Percentiles rank a stretch among this genome's conserved stretches.
Evolutionary conservation across 2,113 vertebrate species (phyloP).

Genomic region (Misgurnus anguillicaudatus): DNA sequence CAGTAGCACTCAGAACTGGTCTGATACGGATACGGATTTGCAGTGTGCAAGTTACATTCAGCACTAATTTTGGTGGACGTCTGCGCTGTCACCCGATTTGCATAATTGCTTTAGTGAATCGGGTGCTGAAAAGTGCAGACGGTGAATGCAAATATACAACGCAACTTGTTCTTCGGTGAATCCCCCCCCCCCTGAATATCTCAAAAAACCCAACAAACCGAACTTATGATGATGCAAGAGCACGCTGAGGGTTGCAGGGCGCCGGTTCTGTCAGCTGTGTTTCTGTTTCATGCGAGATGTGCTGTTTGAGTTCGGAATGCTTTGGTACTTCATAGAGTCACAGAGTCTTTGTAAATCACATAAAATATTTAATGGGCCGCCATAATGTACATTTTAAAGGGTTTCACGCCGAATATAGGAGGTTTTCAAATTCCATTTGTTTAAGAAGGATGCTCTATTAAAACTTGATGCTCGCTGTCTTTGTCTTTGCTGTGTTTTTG

Average conservation of each 20-base stretch:
- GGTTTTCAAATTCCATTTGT: slow-evolving; percentile 15
- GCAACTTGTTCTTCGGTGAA: neutral
- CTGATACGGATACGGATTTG: too few species aligned
- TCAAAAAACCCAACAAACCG: slow-evolving; percentile 34
- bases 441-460: slow-evolving; percentile 18
- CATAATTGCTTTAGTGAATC: too few species aligned
- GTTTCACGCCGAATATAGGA: slow-evolving; percentile 34
- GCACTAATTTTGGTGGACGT: too few species aligned
- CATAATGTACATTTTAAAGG: slow-evolving; percentile 40
- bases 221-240: slow-evolving; percentile 40
- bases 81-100: too few species aligned
- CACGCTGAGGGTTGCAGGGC: slow-evolving; percentile 31
- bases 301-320: slow-evolving; percentile 11
- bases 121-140: too few species aligned
- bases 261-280: neutral
- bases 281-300: slow-evolving; percentile 16
- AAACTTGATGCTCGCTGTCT: slow-evolving; percentile 1
- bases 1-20: too few species aligned
- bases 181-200: slow-evolving; percentile 29
- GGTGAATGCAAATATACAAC: too few species aligned
- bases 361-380: slow-evolving; percentile 48
- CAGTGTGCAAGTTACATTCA: too few species aligned
- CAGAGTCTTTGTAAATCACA: slow-evolving; percentile 48
- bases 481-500: slow-evolving; percentile 16
- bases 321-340: slow-evolving; percentile 15